Evolutionary conservation across 2,113 vertebrate species (phyloP), one percentile per base, ranked within the genome.

Genomic region (Ceratotherium simum): DNA sequence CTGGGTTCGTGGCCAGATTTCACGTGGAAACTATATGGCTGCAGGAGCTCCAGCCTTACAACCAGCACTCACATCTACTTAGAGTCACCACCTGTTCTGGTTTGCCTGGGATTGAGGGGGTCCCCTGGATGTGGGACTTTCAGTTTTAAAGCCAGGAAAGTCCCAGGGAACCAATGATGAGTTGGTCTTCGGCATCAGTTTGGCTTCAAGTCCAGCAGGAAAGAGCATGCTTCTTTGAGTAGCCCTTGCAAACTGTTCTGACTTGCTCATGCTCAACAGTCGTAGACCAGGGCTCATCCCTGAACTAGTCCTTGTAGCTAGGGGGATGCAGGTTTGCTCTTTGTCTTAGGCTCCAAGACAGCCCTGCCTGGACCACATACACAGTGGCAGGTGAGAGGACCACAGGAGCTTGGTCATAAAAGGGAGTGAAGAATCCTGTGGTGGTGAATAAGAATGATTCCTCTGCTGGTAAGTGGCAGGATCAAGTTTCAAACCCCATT

Each of bases 111-210:
- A 58, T 58, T 18, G 33, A 84, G 18, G 62, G 88, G 3, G 25
- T 89, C 75, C 56, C 60, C 25, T 11, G 27, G 33, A 92, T 7
- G 7, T 33, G 51, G 27, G 27, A 54, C 33, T 93, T 97, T 79
- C 62, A 62, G 8, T 65, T 90, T 95, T 69, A 65, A 97, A 97
- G 4, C 58, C 36, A 92, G 70, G 56, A 70, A 91, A 70, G n/a
- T 87, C 58, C 76, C 69, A 80, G 42, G 33, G 46, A 91, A 64
- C 79, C 5, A 56, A 25, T 85, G 75, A 11, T 31, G 62, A n/a
- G 29, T 21, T 60, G 33, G 88, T 93, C 25, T 58, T 27, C 29
- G 8, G 39, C 21, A 42, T 29, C 18, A 8, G 56, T 31, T 62
- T 12, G 70, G 86, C 46, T 82, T 51, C 51, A 90, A 90, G 90